Evolutionary conservation across 2,113 vertebrate species (phyloP).

Genomic region (Callipepla californica): DNA sequence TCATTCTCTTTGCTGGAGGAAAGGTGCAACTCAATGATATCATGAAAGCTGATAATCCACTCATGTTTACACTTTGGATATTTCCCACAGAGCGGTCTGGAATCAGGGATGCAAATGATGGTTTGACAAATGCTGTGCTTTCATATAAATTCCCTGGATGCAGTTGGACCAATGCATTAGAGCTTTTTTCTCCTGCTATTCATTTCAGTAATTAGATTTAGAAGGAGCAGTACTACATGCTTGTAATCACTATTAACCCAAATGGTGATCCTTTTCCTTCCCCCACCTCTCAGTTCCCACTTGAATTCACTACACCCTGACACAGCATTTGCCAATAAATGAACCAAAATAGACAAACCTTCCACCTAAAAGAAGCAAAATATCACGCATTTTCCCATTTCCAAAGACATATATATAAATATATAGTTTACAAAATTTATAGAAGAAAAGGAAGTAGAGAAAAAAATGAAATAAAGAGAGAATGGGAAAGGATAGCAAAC

Average conservation of each 20-base stretch:
- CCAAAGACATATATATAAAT: background rate
- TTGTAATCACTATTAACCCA: constrained; percentile 38
- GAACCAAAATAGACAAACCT: background rate
- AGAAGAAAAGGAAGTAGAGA: background rate
- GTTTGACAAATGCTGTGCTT: constrained; percentile 47
- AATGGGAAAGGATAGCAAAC: background rate
- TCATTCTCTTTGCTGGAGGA: constrained; percentile 25
- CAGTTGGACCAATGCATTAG: background rate
- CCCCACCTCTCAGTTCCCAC: background rate
- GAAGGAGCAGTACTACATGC: background rate
- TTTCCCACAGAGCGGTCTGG: constrained; percentile 33
- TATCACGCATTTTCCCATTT: background rate
- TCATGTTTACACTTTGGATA: constrained; percentile 54
- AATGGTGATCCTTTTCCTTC: constrained; percentile 22
- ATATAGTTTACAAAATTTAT: background rate
- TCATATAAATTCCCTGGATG: constrained; percentile 32
- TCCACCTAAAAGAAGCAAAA: background rate
- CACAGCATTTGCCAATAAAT: background rate
- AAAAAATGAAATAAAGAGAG: background rate
- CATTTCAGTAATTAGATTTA: constrained; percentile 62
- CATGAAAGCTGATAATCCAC: constrained; percentile 63
- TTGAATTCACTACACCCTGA: constrained; percentile 32
- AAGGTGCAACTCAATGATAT: constrained; percentile 62
- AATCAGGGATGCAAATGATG: constrained; percentile 22
- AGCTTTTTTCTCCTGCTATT: constrained; percentile 43